Evolutionary conservation across 1,140 invertebrate genomes (phyloP), one percentile per base, ranked within the genome.

Genomic region (Stenopsyche tienmushanensis): DNA sequence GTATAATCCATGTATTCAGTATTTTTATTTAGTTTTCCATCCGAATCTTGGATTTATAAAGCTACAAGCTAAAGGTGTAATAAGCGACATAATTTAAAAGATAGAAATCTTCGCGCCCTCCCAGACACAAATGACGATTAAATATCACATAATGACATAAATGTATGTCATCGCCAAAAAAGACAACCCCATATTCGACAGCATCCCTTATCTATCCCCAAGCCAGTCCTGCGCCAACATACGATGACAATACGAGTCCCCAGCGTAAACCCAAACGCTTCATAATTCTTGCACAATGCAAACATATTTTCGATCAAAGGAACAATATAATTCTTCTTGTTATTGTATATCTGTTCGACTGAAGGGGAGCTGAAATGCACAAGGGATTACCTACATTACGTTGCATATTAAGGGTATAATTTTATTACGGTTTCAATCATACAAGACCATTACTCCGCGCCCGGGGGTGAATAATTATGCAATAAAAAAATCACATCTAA

Each of bases 271-370:
- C 57, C 59, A 53, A 67, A 49, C 59, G 60, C 55, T 64, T 70
- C 47, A 70, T 70, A 70, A 70, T 66, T 63, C 68, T 70, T 66
- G 60, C 62, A 70, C 69, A 70, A 70, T 70, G 62, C 69, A 70
- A 70, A 70, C 69, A 70, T 70, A 70, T 70, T 70, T 57, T 70
- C 62, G 49, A 58, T 63, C 50, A 65, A 62, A 65, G 60, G n/a
- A 63, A 58, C 42, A 64, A 62, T 70, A 64, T 65, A 60, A 64
- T 64, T 58, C 66, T 54, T 42, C 24, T 54, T 69, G 62, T 57
- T 53, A 24, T 64, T 25, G 41, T 9, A 24, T 3, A 44, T 24
- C 47, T 10, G 9, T 18, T 60, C 23, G 21, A 47, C 21, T 63
- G 29, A 5, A 42, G 62, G 59, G 65, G 59, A 44, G 52, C 53